Percentiles rank a stretch among this genome's conserved stretches.
These are phyloP conservation scores for Marronus borbonicus DNA, from an alignment of 2,888 invertebrate species.

Conservation along the genomic window DNA sequence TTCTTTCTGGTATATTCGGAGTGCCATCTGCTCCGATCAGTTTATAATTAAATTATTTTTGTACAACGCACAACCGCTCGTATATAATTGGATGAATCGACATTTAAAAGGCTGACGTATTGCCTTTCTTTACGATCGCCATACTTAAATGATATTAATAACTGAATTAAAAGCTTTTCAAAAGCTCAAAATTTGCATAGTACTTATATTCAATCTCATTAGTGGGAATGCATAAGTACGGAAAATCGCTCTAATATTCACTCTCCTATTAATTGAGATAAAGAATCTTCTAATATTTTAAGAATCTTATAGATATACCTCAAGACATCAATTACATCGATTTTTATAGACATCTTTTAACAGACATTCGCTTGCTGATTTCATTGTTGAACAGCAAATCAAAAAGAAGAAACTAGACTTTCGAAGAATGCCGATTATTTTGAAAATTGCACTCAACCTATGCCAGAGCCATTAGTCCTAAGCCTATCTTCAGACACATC, in stretches of 20 bases:
- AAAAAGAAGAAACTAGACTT: neutral
- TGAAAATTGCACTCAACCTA: slow-evolving; percentile 34
- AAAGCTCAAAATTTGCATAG: slow-evolving; percentile 3
- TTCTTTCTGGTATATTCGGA: slow-evolving; percentile 30
- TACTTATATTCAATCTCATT: neutral
- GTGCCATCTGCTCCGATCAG: slow-evolving; percentile 31
- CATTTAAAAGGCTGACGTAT: slow-evolving; percentile 27
- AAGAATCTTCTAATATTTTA: neutral
- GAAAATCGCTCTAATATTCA: neutral
- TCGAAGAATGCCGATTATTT: slow-evolving; percentile 36
- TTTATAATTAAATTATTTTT: slow-evolving; percentile 43
- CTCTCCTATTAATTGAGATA: neutral
- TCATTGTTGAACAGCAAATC: neutral
- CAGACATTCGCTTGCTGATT: neutral
- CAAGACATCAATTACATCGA: neutral
- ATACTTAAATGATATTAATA: slow-evolving; percentile 32
- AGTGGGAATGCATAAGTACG: neutral
- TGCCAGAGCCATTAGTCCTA: slow-evolving; percentile 34
- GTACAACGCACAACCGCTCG: slow-evolving; percentile 3
- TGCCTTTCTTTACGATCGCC: slow-evolving; percentile 23
- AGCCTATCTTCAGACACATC: slow-evolving; percentile 43
- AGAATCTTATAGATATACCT: neutral
- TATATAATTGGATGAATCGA: slow-evolving; percentile 32
- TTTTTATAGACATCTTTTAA: neutral
- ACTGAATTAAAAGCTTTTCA: slow-evolving; percentile 11